Base-by-base conservation (phyloP, 37 sponge, comb jelly and placozoan species). In the Dysidea cf. avara region DNA sequence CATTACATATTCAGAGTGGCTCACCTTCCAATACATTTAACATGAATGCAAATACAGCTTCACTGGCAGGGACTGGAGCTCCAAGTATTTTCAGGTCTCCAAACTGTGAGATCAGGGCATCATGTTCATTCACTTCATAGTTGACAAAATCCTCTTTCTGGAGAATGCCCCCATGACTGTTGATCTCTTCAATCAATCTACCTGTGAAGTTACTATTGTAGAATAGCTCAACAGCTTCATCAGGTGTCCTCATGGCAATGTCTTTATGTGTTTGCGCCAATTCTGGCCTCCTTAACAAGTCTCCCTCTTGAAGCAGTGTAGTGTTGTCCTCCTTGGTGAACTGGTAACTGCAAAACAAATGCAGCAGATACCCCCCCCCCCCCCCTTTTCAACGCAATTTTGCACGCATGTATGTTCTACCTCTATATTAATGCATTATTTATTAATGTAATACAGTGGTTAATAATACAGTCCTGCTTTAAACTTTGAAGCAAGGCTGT, bases 31-130 rank as follows among this genome's bases (percentile, higher is more conserved):
- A 57, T 6, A 84, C 49, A 56, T 64, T 80, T 22, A 84, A 34
- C 16, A 84, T 59, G 25, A 69, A 38, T 24, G 72, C 53, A 6
- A 77, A 36, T 22, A 84, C 78, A 36, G 61, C 64, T 24, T 78
- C 85, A 49, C 71, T 33, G 51, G 78, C 30, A 25, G 85, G 85
- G 34, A 78, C 69, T 3, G 85, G 85, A n/a, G 63, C 50, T 16
- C 62, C 26, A 2, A 71, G 57, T 2, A 84, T 38, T 13, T 14
- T 22, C 13, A 51, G 35, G 39, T 50, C 61, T 16, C 43, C 21
- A 58, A 53, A 78, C 18, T 56, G 29, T 16, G 49, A 55, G 22
- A 5, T 3, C 30, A 78, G 50, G 20, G 72, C 40, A 7, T 58
- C 55, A 22, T 53, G 33, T 16, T 62, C 78, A 25, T 25, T 17